Percentiles rank a stretch among this genome's conserved stretches.
phyloP scores from a whole-genome alignment of 2,113 vertebrate genomes.

The Origma solitaria region DNA sequence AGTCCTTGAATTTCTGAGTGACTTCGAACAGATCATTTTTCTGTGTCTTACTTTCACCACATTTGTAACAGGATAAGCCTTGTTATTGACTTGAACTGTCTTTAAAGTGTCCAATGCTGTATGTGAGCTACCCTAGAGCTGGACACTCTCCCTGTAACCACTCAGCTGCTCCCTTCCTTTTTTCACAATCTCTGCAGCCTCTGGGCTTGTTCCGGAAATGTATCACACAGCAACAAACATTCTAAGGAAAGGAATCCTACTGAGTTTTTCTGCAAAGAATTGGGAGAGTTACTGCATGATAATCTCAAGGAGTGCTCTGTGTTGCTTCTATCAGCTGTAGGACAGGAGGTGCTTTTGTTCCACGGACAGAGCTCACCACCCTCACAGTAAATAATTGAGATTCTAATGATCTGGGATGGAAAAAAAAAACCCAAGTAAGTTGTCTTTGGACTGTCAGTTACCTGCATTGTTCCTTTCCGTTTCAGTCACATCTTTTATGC shows the following conservation, averaged over 20 bases:
- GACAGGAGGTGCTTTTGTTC: not conserved
- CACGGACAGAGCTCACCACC: not conserved
- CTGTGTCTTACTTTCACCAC: not conserved
- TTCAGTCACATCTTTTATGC: not conserved
- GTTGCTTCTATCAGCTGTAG: not conserved
- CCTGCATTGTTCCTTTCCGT: not conserved
- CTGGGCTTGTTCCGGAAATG: not conserved
- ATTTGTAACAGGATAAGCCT: not conserved
- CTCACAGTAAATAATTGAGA: not conserved
- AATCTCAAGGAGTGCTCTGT: not conserved
- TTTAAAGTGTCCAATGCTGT: not conserved
- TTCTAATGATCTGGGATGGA: not conserved
- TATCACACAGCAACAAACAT: not conserved
- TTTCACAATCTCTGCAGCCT: not conserved
- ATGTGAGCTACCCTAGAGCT: not conserved
- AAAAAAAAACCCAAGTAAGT: not conserved
- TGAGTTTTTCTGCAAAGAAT: not conserved
- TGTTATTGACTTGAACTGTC: not conserved
- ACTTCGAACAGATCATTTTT: not conserved
- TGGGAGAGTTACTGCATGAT: not conserved
- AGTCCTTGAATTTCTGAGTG: not conserved
- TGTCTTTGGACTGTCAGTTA: not conserved
- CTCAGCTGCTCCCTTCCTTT: not conserved
- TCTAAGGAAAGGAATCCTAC: not conserved
- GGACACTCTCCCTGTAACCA: not conserved